Conservation (phyloP, 2,888 invertebrate genomes). For the Penaeus monodon region DNA sequence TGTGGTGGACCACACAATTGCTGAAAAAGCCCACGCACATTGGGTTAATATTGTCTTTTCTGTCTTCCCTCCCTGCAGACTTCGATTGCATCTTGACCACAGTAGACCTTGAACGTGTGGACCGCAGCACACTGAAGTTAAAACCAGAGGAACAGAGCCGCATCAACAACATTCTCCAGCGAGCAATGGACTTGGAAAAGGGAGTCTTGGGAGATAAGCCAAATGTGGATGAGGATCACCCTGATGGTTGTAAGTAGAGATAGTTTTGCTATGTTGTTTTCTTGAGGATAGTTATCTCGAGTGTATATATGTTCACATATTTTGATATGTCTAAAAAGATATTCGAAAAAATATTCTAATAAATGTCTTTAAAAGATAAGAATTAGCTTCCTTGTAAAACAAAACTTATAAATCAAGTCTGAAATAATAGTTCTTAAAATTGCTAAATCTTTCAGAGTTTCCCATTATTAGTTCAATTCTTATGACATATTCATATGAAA, state of each 20-base stretch:
- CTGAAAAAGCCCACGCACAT: too few species aligned
- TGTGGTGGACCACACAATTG: too few species aligned
- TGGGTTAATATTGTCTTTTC: conserved; percentile 29
- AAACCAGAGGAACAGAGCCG: conserved; percentile 82
- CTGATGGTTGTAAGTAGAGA: conserved; percentile 82
- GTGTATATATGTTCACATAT: not conserved
- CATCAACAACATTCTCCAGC: conserved; percentile 85
- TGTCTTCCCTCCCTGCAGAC: conserved; percentile 72
- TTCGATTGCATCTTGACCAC: conserved; percentile 91
- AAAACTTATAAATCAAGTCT: not conserved
- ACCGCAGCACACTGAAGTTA: conserved; percentile 80
- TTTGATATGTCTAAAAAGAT: not conserved
- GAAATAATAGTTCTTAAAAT: too few species aligned
- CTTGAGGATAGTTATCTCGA: too few species aligned
- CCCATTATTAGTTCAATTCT: too few species aligned
- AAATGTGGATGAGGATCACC: conserved; percentile 84
- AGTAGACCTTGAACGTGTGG: conserved; percentile 81
- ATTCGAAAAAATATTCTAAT: not conserved
- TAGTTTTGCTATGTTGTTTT: too few species aligned
- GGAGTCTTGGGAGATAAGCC: conserved; percentile 76
- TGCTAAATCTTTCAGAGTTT: too few species aligned
- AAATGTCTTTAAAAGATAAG: not conserved
- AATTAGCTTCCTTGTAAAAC: not conserved
- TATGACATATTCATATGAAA: too few species aligned
- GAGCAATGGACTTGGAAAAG: conserved; percentile 85